Evolutionary conservation across 2,888 invertebrate species (phyloP).

Genomic region (Caenorhabditis sp.): DNA sequence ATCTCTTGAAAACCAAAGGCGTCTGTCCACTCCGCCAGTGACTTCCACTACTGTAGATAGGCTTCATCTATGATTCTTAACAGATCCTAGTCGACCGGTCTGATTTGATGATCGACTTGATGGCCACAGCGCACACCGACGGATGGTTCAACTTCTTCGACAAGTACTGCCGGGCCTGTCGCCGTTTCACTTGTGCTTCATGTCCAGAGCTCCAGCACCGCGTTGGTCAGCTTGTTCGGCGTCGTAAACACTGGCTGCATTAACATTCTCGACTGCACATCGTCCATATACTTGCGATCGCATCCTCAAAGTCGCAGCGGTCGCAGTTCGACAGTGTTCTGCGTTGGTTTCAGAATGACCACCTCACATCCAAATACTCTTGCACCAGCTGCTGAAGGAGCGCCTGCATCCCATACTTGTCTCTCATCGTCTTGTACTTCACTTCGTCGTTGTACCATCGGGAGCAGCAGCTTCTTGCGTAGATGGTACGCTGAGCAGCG

Average conservation of each 20-base stretch:
- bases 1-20: conserved; percentile 35
- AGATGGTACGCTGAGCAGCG: conserved; percentile 53
- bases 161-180: not conserved
- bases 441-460: conserved; percentile 56
- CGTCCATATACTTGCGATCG: conserved; percentile 55
- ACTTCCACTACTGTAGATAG: conserved; percentile 57
- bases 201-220: conserved; percentile 30
- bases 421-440: no score
- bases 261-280: conserved; percentile 52
- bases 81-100: conserved; percentile 14
- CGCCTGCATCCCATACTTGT: no score
- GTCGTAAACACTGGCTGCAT: conserved; percentile 36
- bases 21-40: conserved; percentile 39
- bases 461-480: conserved; percentile 65
- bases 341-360: conserved; percentile 34
- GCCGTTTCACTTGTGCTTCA: not conserved
- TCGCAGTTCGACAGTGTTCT: conserved; percentile 15
- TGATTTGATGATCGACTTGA: conserved; percentile 16
- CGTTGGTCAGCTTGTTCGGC: conserved; percentile 36
- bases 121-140: not conserved
- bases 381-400: no score
- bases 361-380: no score
- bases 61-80: conserved; percentile 46
- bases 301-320: conserved; percentile 50
- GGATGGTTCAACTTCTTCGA: conserved; percentile 38